Conservation (phyloP, 2,888 invertebrate genomes). For the Tetragonula carbonaria region DNA sequence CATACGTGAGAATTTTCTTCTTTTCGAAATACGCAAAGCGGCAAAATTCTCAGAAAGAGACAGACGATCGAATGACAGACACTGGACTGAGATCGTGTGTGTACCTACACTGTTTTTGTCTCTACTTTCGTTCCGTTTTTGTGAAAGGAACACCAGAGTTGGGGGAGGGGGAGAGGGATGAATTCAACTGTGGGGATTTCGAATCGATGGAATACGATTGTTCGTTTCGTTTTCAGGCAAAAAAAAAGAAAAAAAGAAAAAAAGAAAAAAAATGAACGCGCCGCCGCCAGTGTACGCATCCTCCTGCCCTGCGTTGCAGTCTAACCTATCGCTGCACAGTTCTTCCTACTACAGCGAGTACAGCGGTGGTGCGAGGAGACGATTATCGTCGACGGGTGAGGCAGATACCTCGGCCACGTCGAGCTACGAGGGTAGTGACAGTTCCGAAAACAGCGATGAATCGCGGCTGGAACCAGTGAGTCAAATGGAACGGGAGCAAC, state of each 20-base stretch:
- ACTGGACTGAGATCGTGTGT: neutral
- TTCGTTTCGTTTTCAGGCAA: slow-evolving; percentile 39
- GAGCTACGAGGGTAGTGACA: slow-evolving; percentile 86
- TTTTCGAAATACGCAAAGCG: too few species aligned
- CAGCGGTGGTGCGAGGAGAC: slow-evolving; percentile 82
- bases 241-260: too few species aligned
- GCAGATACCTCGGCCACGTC: slow-evolving; percentile 85
- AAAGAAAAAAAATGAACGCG: slow-evolving; percentile 71
- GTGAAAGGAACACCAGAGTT: neutral
- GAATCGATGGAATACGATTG: neutral
- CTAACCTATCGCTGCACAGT: slow-evolving; percentile 78
- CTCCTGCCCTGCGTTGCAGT: slow-evolving; percentile 78
- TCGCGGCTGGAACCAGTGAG: slow-evolving; percentile 85
- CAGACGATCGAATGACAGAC: neutral
- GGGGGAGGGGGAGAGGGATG: too few species aligned
- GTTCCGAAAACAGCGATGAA: slow-evolving; percentile 85
- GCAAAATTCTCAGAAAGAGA: neutral
- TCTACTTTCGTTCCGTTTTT: neutral
- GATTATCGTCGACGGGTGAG: slow-evolving; percentile 87
- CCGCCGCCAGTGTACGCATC: slow-evolving; percentile 77
- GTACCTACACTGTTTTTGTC: neutral
- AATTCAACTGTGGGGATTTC: neutral
- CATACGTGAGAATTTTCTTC: too few species aligned
- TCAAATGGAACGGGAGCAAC: slow-evolving; percentile 88
- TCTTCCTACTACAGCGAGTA: slow-evolving; percentile 80